A percentile compares a stretch with the other conserved stretches of the same genome.
Conservation (phyloP, 1,140 invertebrate species). For the Lasaia peninsularis region DNA sequence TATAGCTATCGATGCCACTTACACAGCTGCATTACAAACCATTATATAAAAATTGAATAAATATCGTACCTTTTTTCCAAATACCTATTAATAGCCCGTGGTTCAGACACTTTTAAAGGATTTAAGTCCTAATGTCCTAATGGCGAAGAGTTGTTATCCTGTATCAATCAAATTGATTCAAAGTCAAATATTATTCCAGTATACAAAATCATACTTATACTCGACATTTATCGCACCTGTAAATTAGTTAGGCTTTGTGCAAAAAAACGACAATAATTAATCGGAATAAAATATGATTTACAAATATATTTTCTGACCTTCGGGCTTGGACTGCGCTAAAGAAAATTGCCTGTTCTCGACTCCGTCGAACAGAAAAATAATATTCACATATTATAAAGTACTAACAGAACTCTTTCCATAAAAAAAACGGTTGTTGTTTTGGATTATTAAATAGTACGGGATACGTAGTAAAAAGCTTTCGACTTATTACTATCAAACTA, state of each 20-base stretch:
- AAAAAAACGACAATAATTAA: neutral
- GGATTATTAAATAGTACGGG: too few species aligned
- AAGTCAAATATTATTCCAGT: constrained; percentile 1
- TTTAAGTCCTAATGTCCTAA: neutral
- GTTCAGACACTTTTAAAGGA: neutral
- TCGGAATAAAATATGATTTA: neutral
- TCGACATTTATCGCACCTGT: neutral
- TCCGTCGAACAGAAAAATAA: too few species aligned
- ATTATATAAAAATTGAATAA: neutral
- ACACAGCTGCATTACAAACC: neutral
- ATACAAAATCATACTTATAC: neutral
- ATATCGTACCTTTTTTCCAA: neutral
- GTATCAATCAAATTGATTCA: neutral
- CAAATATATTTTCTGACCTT: too few species aligned
- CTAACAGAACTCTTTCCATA: too few species aligned
- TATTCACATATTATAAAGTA: too few species aligned
- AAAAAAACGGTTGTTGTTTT: too few species aligned
- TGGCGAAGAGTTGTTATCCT: neutral
- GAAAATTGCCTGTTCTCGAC: too few species aligned
- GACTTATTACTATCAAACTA: too few species aligned
- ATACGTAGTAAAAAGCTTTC: too few species aligned
- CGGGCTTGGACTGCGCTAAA: too few species aligned
- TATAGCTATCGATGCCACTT: constrained; percentile 2
- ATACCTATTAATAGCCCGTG: neutral
- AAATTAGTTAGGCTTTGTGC: neutral